Base-by-base conservation (phyloP, 2,113 vertebrate genomes). In the Xiphorhynchus elegans region DNA sequence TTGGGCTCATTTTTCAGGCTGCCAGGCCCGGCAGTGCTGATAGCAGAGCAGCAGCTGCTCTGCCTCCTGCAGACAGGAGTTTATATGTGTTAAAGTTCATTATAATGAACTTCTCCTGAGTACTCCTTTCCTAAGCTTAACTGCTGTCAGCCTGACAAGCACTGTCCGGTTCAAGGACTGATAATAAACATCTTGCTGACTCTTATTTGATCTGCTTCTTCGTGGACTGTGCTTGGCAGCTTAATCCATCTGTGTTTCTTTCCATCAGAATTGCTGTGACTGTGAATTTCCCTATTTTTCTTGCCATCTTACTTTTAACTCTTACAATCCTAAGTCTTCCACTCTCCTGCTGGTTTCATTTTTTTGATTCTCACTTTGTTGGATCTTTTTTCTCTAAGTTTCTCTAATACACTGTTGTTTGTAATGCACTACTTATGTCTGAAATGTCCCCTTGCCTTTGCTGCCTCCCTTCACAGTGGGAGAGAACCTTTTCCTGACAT, bases 31-130 rank as follows among this genome's bases (percentile, higher is more conserved):
- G 87, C 59, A 79, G 24, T 33, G 24, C 84, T 49, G 46, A 49
- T 19, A 23, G 75, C 0, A 26, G 94, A 88, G 92, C 79, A 92
- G 95, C 92, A 84, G 95, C 94, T 96, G 95, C 95, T 95, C 95
- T 6, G 4, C 25, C 47, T 52, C 58, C 85, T 90, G 93, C 10
- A 5, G 21, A 56, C 7, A 23, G 68, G 50, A 25, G 74, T 94
- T 90, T 78, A 24, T 72, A 68, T 26, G 49, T 2, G 56, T n/a
- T 76, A 77, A 93, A 79, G 76, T 78, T 53, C 79, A 69, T 86
- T 78, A 33, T 39, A 72, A 90, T 58, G 56, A 95, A 93, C 60
- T 95, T 63, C 85, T 90, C 67, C 50, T 7, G 68, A 94, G 70
- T 80, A 52, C 77, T 93, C 82, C 75, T 66, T 91, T 81, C 67